phyloP scores from a whole-genome alignment of 2,888 invertebrate species.

The Thysanoteuthis rhombus region DNA sequence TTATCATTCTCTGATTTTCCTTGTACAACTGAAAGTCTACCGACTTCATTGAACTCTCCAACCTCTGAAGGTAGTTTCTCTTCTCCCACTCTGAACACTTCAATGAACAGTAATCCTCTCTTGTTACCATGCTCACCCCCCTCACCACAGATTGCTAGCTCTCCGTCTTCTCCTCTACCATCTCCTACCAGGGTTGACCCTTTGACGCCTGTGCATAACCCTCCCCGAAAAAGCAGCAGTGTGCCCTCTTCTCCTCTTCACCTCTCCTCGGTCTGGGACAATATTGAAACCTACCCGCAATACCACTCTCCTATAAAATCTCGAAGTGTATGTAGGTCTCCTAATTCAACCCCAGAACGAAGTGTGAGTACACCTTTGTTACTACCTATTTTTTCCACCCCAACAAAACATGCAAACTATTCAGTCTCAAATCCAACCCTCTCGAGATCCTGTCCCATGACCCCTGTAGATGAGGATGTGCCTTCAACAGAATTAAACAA shows the following conservation, averaged over 20 bases:
- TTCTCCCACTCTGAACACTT: background rate
- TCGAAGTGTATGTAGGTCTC: background rate
- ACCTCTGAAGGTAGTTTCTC: background rate
- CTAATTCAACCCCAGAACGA: slow-evolving; percentile 1
- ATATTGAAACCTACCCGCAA: background rate
- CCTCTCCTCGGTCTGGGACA: background rate
- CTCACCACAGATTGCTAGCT: background rate
- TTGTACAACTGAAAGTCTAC: background rate
- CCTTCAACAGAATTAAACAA: background rate
- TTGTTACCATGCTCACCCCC: background rate
- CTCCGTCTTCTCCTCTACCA: background rate
- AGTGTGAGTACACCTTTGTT: background rate
- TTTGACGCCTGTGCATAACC: background rate
- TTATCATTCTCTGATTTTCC: background rate
- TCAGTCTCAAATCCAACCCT: background rate
- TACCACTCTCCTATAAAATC: slow-evolving; percentile 13
- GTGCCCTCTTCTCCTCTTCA: background rate
- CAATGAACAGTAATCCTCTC: background rate
- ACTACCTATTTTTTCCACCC: background rate
- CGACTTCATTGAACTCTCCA: background rate
- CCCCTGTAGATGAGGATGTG: background rate
- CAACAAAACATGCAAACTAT: background rate
- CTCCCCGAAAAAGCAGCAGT: background rate
- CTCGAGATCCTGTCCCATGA: background rate
- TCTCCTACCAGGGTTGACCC: background rate